Evolutionary conservation across 1,140 invertebrate genomes (phyloP).

Genomic region (Tribolium castaneum): DNA sequence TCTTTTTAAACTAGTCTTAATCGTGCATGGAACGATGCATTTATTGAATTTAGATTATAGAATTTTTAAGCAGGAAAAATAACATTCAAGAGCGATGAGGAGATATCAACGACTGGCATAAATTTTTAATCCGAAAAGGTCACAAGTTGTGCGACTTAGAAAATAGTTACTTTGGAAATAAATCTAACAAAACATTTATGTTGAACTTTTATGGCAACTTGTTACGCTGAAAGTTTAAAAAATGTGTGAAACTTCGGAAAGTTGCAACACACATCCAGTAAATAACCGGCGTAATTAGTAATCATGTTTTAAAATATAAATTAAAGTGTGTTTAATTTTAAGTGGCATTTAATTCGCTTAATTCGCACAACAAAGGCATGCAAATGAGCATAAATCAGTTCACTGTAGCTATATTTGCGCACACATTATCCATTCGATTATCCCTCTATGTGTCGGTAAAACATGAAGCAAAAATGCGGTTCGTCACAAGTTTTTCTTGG

Average conservation of each 20-base stretch:
- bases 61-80: background rate
- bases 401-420: background rate
- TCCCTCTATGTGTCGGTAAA: background rate
- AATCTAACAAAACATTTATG: background rate
- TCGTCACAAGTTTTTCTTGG: background rate
- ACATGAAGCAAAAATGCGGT: no score
- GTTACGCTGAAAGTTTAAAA: background rate
- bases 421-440: constrained; percentile 10
- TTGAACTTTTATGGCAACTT: background rate
- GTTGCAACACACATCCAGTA: background rate
- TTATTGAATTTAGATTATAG: background rate
- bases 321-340: background rate
- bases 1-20: no score
- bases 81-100: background rate
- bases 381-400: constrained; percentile 3
- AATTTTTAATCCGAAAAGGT: background rate
- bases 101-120: background rate
- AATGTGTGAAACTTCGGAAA: background rate
- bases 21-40: background rate
- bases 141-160: background rate
- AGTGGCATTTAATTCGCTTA: constrained; percentile 14
- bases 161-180: background rate
- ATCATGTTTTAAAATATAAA: background rate
- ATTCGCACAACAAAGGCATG: background rate
- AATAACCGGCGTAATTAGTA: background rate